Evolutionary conservation across 2,888 invertebrate species (phyloP).

Genomic region (Onthophagus sagittarius): DNA sequence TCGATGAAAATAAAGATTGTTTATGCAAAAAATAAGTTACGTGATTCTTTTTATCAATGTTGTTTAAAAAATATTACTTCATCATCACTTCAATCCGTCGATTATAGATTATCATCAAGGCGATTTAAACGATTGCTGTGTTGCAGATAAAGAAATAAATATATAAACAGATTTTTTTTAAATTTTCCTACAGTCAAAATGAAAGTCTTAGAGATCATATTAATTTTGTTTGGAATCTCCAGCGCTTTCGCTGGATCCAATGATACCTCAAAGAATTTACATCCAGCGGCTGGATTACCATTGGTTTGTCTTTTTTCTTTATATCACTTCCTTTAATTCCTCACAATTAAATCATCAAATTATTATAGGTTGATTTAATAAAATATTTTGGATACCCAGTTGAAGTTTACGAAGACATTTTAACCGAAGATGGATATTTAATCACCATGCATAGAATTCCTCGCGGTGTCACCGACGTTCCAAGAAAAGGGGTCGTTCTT

Average conservation of each 20-base stretch:
- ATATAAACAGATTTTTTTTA: not conserved
- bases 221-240: not conserved
- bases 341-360: not conserved
- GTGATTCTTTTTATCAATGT: not conserved
- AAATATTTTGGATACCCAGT: constrained; percentile 55
- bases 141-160: not conserved
- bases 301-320: not conserved
- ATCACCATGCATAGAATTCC: constrained; percentile 71
- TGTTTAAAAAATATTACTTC: not conserved
- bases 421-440: constrained; percentile 76
- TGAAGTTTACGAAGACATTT: constrained; percentile 56
- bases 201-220: not conserved
- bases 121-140: not conserved
- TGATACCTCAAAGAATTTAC: not conserved
- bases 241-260: not conserved
- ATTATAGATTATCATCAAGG: not conserved
- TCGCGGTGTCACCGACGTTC: constrained; percentile 41
- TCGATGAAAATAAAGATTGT: constrained; percentile 1
- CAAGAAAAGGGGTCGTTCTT: constrained; percentile 56
- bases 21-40: not conserved
- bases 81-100: no score
- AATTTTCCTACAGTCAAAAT: not conserved
- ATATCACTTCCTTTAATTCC: not conserved
- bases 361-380: constrained; percentile 16
- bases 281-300: constrained; percentile 13